Evolutionary conservation across 2,113 vertebrate species (phyloP).

Genomic region (Vulpes ferrilata): DNA sequence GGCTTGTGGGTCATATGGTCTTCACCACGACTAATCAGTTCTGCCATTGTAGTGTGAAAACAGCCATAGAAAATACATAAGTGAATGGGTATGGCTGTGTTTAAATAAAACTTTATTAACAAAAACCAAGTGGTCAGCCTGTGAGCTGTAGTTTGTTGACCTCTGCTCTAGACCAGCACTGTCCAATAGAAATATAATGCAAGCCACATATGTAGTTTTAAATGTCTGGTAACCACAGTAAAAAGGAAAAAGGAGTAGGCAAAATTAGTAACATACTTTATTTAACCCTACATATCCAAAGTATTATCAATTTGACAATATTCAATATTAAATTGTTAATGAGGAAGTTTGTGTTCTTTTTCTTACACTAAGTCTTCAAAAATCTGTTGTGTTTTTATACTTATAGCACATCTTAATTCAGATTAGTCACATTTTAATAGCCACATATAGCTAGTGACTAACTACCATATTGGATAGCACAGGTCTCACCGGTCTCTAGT

Average conservation of each 20-base stretch:
- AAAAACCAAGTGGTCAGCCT: not conserved
- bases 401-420: not conserved
- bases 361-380: not conserved
- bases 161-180: not conserved
- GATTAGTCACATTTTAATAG: not conserved
- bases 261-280: not conserved
- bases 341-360: not conserved
- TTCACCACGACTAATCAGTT: not conserved
- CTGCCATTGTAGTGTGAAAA: not conserved
- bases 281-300: not conserved
- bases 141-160: not conserved
- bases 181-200: conserved; percentile 12
- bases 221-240: not conserved
- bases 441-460: not conserved
- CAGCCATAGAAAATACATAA: not conserved
- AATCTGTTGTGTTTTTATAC: not conserved
- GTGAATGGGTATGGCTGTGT: not conserved
- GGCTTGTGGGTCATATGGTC: not conserved
- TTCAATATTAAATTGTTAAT: conserved; percentile 19
- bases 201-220: not conserved
- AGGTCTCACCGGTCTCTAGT: not conserved
- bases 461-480: not conserved
- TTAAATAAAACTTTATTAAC: conserved; percentile 46
- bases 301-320: not conserved
- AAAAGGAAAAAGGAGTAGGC: not conserved